Percentiles rank a stretch among this genome's conserved stretches.
phyloP scores from a whole-genome alignment of 1,140 invertebrate species.

The Phenacoccus solenopsis region DNA sequence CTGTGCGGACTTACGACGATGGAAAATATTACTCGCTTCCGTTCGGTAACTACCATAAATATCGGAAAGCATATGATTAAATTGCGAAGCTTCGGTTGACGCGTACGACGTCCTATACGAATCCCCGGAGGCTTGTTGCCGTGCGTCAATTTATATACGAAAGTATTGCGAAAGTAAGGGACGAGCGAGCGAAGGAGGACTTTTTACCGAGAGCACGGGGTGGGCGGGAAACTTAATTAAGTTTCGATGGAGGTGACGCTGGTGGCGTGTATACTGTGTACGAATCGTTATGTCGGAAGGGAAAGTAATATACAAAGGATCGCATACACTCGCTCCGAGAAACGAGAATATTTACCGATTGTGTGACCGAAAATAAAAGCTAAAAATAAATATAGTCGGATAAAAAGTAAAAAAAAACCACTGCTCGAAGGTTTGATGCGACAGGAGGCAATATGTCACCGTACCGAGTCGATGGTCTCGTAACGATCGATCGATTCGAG shows the following conservation, averaged over 20 bases:
- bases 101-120: background rate
- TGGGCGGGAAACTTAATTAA: background rate
- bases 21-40: background rate
- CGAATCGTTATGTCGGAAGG: too few relatives aligned
- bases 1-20: too few relatives aligned
- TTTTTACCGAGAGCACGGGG: too few relatives aligned
- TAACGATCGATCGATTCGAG: too few relatives aligned
- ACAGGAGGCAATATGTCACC: too few relatives aligned
- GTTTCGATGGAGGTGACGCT: background rate
- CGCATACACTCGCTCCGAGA: background rate
- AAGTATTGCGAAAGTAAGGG: background rate
- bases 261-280: background rate
- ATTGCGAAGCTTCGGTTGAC: background rate
- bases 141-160: background rate
- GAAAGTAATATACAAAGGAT: background rate
- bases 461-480: too few relatives aligned
- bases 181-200: too few relatives aligned
- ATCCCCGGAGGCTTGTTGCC: background rate
- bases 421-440: too few relatives aligned
- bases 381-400: too few relatives aligned
- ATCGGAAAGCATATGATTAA: conserved; percentile 2
- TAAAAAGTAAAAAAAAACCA: too few relatives aligned
- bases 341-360: background rate
- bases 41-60: background rate
- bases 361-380: too few relatives aligned